A percentile compares a stretch with the other conserved stretches of the same genome.
These are phyloP conservation scores for Protula sp. DNA, from an alignment of 2,888 invertebrate genomes.

Conservation along the genomic window DNA sequence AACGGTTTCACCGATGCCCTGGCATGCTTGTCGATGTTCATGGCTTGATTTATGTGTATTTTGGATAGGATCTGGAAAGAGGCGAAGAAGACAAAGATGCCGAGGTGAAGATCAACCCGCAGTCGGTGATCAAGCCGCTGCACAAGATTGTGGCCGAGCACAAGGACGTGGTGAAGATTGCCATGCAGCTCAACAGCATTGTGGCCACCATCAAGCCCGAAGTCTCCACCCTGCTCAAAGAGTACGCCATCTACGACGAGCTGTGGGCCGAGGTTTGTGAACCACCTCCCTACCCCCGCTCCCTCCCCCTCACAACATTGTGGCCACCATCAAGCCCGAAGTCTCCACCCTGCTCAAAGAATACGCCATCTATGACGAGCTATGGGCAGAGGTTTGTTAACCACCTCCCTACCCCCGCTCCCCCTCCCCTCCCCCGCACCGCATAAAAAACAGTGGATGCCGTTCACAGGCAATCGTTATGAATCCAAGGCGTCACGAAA, in stretches of 20 bases:
- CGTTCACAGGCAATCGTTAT: no score
- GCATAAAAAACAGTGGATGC: no score
- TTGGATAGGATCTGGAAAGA: constrained; percentile 46
- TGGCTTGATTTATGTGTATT: no score
- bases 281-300: no score
- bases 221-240: constrained; percentile 66
- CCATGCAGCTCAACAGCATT: constrained; percentile 51
- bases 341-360: constrained; percentile 67
- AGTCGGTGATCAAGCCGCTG: constrained; percentile 46
- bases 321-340: constrained; percentile 61
- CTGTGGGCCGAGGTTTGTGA: constrained; percentile 49
- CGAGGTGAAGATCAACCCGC: constrained; percentile 24
- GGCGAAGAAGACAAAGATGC: constrained; percentile 26
- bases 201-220: constrained; percentile 61
- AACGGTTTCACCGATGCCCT: no score
- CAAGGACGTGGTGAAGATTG: constrained; percentile 78
- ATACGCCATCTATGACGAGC: constrained; percentile 76
- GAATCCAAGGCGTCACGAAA: no score
- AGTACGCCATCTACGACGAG: constrained; percentile 78
- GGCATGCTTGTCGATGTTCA: no score
- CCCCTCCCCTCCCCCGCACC: no score
- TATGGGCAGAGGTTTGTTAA: constrained; percentile 48
- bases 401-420: no score
- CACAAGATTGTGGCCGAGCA: constrained; percentile 62
- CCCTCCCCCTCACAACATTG: no score